A percentile compares a stretch with the other conserved stretches of the same genome.
Conservation (phyloP, 1,140 invertebrate genomes). For the Tachypleus tridentatus region DNA sequence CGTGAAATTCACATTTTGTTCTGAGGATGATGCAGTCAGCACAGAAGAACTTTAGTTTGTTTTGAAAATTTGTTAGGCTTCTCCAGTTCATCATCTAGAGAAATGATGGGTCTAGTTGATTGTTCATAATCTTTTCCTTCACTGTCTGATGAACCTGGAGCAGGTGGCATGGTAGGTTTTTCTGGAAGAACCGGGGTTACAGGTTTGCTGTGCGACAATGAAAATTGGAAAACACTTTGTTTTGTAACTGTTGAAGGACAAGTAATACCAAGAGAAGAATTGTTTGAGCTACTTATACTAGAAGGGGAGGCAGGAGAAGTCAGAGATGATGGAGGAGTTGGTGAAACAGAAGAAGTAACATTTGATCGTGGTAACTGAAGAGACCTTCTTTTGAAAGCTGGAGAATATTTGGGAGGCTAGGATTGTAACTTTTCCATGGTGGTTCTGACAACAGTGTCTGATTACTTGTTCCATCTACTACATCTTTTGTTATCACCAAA, state of each 20-base stretch:
- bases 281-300: background rate
- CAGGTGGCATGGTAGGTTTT: constrained; percentile 13
- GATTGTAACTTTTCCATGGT: constrained; percentile 11
- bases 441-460: constrained; percentile 5
- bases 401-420: constrained; percentile 57
- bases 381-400: constrained; percentile 67
- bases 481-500: no score
- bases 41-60: no score
- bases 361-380: constrained; percentile 29
- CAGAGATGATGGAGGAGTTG: constrained; percentile 20
- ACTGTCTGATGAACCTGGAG: constrained; percentile 4
- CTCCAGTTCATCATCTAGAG: no score
- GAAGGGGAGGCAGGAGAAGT: constrained; percentile 14
- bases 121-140: no score
- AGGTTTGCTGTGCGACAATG: constrained; percentile 21
- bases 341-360: constrained; percentile 15
- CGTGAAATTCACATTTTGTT: no score
- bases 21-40: no score
- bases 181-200: constrained; percentile 17
- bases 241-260: background rate
- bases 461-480: no score
- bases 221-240: constrained; percentile 20
- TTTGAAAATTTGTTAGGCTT: no score
- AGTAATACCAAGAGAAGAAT: no score
- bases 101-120: no score